phyloP scores from a whole-genome alignment of 2,797 vertebrate genomes.

The Karalla daura region DNA sequence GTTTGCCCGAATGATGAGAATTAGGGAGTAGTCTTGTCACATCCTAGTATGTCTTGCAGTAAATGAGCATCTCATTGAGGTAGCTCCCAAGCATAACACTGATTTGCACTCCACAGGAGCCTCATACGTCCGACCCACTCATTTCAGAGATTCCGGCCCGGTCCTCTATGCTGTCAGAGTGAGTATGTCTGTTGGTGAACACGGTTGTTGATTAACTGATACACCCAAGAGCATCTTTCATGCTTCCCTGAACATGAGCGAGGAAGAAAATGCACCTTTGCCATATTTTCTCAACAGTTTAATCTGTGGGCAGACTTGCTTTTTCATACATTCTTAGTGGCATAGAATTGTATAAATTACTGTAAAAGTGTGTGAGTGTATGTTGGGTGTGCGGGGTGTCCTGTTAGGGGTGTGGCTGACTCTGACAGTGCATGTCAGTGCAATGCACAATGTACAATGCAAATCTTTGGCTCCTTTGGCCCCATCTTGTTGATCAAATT shows the following conservation, averaged over 20 bases:
- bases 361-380: no score
- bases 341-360: no score
- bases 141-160: constrained; percentile 85
- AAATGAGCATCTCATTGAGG: constrained; percentile 1
- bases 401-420: no score
- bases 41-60: neutral
- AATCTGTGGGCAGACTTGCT: no score
- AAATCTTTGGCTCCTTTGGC: no score
- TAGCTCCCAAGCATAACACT: constrained; percentile 83
- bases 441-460: no score
- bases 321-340: no score
- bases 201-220: neutral
- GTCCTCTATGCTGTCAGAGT: constrained; percentile 87
- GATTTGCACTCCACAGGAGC: constrained; percentile 82
- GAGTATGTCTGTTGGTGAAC: constrained; percentile 30
- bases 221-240: neutral
- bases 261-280: neutral
- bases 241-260: neutral
- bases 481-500: no score
- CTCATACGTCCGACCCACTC: constrained; percentile 82
- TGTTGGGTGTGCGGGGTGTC: no score
- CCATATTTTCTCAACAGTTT: neutral
- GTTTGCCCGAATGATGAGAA: neutral
- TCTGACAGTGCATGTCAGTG: no score
- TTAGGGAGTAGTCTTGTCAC: neutral